Base-by-base conservation (phyloP, 35 echinoderm and acorn worm species). In the Ophiothrix spiculata region DNA sequence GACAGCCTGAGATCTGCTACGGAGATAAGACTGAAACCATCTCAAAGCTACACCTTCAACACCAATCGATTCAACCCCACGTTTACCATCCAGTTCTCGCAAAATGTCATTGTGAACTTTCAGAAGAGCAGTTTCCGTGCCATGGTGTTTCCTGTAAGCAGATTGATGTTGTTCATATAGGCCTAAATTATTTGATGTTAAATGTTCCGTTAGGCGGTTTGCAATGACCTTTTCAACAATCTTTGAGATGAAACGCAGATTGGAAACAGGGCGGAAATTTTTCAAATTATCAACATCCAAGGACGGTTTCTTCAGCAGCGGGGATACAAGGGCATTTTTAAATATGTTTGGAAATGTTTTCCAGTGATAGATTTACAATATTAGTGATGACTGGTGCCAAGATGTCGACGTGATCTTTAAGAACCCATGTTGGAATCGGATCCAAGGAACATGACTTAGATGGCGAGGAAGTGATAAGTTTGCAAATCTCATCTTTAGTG, bases 161-260 rank as follows among this genome's bases (percentile, higher is more conserved):
- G 77, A 91, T 35, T 86, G 90, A 87, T 25, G 79, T 41, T 75
- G 77, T 36, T 91, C 90, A 92, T 82, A 80, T 35, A 91, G 38
- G n/a, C n/a, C n/a, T n/a, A n/a, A n/a, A 35, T 56, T 83, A 46
- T 92, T 80, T 76, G 81, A 36, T 77, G 64, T 35, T 21, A 92
- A 42, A 80, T n/a, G n/a, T 80, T 78, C 16, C 38, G n/a, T 36
- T 8, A 40, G 31, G 42, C 38, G n/a, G 28, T 42, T 42, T 39
- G 80, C 80, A 10, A 81, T 33, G 38, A 81, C 23, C 42, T 81
- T 78, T 46, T 78, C 85, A 40, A 77, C 36, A 35, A 87, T 56
- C 74, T 87, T 77, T 10, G 85, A 78, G 12, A 87, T 79, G 17
- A 87, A 78, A 46, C 10, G 34, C 14, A 87, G 86, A 35, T 87